phyloP scores from a whole-genome alignment of 2,113 vertebrate genomes.

The Psittacula cyanocephala region DNA sequence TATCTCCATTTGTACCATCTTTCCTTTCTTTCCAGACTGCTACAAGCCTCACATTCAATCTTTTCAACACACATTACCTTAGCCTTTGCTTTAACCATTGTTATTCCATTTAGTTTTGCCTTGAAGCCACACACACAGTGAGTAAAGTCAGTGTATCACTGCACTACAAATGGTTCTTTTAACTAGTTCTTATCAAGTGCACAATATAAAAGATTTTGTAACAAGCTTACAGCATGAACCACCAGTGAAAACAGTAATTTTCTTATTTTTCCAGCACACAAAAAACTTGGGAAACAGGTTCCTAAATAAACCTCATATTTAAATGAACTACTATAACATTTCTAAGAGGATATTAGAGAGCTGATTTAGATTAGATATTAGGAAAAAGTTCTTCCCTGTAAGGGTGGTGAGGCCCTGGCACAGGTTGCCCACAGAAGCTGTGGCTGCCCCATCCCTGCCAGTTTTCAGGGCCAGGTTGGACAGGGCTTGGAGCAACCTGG shows the following conservation, averaged over 20 bases:
- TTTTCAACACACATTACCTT: background rate
- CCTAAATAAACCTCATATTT: background rate
- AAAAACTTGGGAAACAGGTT: background rate
- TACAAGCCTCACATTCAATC: background rate
- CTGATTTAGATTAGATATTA: background rate
- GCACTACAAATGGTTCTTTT: background rate
- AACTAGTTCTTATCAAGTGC: background rate
- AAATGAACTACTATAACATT: background rate
- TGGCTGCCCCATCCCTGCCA: background rate
- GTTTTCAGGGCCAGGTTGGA: background rate
- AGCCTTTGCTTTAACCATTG: background rate
- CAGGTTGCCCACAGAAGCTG: background rate
- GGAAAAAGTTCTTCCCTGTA: background rate
- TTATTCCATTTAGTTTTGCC: background rate
- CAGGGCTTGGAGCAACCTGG: background rate
- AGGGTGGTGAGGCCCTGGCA: background rate
- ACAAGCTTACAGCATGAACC: fast-evolving
- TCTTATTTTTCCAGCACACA: background rate
- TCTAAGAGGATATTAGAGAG: background rate
- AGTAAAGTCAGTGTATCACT: background rate
- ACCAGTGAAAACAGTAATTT: fast-evolving
- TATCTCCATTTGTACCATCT: background rate
- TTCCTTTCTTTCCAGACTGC: background rate
- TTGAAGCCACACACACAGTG: background rate
- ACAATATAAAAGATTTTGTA: background rate